These are phyloP conservation scores for Chionomys nivalis DNA, from an alignment of 2,113 vertebrate genomes.

Conservation along the genomic window DNA sequence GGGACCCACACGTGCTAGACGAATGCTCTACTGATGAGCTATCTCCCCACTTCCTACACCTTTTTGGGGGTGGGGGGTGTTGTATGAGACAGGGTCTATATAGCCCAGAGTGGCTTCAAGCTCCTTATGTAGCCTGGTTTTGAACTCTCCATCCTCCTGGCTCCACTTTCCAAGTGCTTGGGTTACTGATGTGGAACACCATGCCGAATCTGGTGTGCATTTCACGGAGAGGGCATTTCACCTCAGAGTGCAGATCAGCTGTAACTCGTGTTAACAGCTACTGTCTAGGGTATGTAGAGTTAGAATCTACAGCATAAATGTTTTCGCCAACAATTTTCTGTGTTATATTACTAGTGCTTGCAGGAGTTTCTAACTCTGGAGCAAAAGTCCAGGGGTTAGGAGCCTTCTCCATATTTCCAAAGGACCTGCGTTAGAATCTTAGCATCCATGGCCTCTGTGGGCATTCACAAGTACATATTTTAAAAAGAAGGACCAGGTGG, in stretches of 20 bases:
- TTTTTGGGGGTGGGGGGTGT: background rate
- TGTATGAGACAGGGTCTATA: background rate
- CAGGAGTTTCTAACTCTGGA: conserved; percentile 1
- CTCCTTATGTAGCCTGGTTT: background rate
- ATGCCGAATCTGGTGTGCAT: background rate
- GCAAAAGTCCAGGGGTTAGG: background rate
- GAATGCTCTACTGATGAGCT: background rate
- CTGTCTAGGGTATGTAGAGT: background rate
- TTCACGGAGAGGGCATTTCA: background rate
- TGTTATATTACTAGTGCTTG: background rate
- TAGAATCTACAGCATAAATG: too few species aligned
- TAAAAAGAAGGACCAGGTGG: background rate
- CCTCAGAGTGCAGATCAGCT: background rate
- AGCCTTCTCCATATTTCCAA: background rate
- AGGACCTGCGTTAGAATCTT: background rate
- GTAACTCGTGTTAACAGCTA: background rate
- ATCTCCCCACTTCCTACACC: background rate
- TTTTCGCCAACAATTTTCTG: background rate
- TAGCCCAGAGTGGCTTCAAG: background rate
- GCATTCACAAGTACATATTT: background rate
- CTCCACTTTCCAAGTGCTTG: background rate
- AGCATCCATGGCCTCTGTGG: background rate
- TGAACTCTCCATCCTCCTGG: background rate
- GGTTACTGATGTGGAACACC: background rate
- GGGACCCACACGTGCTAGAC: background rate